Conservation (phyloP, 2,888 invertebrate species). For the Nomada hirtipes region DNA sequence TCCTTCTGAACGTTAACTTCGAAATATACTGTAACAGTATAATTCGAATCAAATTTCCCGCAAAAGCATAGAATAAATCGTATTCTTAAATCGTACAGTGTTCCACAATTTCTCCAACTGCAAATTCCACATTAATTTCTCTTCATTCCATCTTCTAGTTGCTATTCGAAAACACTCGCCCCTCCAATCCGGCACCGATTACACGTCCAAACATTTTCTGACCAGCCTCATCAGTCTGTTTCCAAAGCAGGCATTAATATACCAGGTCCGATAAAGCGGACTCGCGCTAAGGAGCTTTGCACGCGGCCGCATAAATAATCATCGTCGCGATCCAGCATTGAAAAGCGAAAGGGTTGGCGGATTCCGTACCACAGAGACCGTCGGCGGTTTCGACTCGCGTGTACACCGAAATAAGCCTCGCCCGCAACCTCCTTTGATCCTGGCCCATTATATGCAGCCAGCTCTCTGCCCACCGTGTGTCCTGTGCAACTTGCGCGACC, state of each 20-base stretch:
- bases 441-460: constrained; percentile 50
- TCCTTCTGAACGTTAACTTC: too few relatives aligned
- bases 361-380: background rate
- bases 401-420: constrained; percentile 45
- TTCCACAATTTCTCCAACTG: too few relatives aligned
- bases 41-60: too few relatives aligned
- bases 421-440: constrained; percentile 65
- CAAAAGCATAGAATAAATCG: too few relatives aligned
- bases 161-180: background rate
- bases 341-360: background rate
- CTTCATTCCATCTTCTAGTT: too few relatives aligned
- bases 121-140: too few relatives aligned
- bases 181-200: background rate
- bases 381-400: background rate
- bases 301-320: constrained; percentile 12
- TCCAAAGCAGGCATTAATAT: background rate
- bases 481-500: constrained; percentile 33
- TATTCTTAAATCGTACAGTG: too few relatives aligned
- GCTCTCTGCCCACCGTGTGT: constrained; percentile 34
- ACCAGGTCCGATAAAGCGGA: background rate
- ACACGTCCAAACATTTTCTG: background rate
- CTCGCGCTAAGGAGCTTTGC: constrained; percentile 13
- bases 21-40: too few relatives aligned
- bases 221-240: background rate
- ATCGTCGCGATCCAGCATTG: constrained; percentile 1